Base-by-base conservation (phyloP, 2,113 vertebrate genomes). In the Myocastor coypus region DNA sequence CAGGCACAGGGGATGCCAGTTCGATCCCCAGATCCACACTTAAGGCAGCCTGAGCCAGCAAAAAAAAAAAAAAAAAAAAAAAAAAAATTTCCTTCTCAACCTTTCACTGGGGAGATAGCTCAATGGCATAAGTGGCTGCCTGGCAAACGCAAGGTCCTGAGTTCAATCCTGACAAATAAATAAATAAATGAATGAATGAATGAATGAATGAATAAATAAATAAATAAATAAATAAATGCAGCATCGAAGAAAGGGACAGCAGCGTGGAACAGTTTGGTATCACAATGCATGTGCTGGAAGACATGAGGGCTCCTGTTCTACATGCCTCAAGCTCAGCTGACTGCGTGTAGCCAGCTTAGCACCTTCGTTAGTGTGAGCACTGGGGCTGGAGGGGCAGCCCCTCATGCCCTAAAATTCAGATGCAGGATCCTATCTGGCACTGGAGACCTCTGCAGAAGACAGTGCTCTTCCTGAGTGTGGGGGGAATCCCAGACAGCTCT, bases 391-490 rank as follows among this genome's bases (percentile, higher is more conserved):
- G 46, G n/a, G 20, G 73, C 71, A 91, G 37, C 28, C 46, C 34
- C 24, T 42, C 50, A 77, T 82, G 8, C 11, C 86, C 86, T 95
- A 71, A 59, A 96, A 89, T 77, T 81, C 71, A 97, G 69, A 89
- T 40, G 87, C 89, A 42, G 13, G 55, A 77, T 63, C 63, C 52
- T 63, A 7, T 87, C 69, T 84, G 63, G 52, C 46, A 42, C 9
- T 42, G 26, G 64, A 17, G 4, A 82, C 59, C 20, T 82, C 84
- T 81, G 32, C 77, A 73, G n/a, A 93, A 73, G 71, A 83, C 13
- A 61, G n/a, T 64, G 61, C 55, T 92, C 20, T 89, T 52, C 52
- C 26, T 89, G 66, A 46, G 40, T 42, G 82, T 42, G 20, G 19
- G 83, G 88, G 57, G 40, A 82, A 86, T 75, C 42, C 37, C 34